A percentile compares a stretch with the other conserved stretches of the same genome.
phyloP scores from a whole-genome alignment of 1,140 invertebrate genomes.

The Radopholus similis region DNA sequence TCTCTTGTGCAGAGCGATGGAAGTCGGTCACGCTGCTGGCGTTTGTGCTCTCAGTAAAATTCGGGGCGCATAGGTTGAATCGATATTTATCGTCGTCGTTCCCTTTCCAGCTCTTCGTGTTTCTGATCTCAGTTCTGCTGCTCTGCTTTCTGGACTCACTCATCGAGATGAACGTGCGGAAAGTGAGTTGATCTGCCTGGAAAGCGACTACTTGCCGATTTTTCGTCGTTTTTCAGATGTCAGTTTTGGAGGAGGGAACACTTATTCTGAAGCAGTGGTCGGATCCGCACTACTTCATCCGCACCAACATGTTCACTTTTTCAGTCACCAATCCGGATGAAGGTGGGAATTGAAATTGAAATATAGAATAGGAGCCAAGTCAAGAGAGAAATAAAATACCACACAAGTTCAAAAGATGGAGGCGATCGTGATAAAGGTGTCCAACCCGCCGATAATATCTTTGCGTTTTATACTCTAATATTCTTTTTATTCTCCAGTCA shows the following conservation, averaged over 20 bases:
- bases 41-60: no score
- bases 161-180: conserved; percentile 46
- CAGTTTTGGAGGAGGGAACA: conserved; percentile 43
- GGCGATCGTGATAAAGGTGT: no score
- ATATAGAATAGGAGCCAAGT: conserved; percentile 38
- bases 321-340: conserved; percentile 59
- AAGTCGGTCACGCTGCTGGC: no score
- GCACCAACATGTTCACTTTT: conserved; percentile 51
- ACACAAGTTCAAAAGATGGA: no score
- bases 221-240: conserved; percentile 45
- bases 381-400: no score
- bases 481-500: neutral
- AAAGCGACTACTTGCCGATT: neutral
- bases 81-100: no score
- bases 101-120: conserved; percentile 27
- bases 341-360: no score
- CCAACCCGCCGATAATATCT: no score
- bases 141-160: conserved; percentile 39
- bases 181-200: conserved; percentile 31
- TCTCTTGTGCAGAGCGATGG: no score
- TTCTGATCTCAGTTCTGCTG: conserved; percentile 36
- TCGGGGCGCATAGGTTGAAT: no score
- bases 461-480: neutral
- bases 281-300: conserved; percentile 50
- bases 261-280: conserved; percentile 49